Percentiles rank a stretch among this genome's conserved stretches.
Conservation (phyloP, 2,888 invertebrate species). For the Copidosoma aretas region DNA sequence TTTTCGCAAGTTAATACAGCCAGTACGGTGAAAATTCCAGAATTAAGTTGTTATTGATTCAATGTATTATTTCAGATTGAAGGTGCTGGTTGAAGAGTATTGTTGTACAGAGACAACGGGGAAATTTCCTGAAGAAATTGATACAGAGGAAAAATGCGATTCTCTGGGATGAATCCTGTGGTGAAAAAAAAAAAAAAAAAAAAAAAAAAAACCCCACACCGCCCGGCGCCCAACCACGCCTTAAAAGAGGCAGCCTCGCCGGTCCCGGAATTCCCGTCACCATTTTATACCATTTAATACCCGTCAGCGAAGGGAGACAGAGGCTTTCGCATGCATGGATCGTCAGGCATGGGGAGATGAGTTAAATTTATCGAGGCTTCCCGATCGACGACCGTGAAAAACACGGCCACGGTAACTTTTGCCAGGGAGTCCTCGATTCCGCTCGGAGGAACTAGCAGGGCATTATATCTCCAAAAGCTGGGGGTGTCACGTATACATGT, state of each 20-base stretch:
- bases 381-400: conserved; percentile 44
- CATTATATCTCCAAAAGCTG: neutral
- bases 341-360: conserved; percentile 10
- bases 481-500: neutral
- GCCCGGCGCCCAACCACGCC: no score
- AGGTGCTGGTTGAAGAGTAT: no score
- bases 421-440: conserved; percentile 48
- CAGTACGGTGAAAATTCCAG: no score
- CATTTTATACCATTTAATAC: conserved; percentile 28
- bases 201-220: neutral
- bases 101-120: no score
- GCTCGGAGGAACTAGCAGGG: conserved; percentile 14
- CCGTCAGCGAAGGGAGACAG: neutral
- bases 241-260: conserved; percentile 3
- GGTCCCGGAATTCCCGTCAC: conserved; percentile 18
- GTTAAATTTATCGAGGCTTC: conserved; percentile 44
- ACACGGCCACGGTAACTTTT: conserved; percentile 42
- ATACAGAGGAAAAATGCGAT: no score
- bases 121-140: no score
- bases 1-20: no score
- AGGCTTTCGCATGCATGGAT: neutral
- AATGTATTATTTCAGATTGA: no score
- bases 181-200: neutral
- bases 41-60: no score
- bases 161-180: no score